These are phyloP conservation scores for Glaucopsyche alexis DNA, from an alignment of 2,888 invertebrate genomes.

Conservation along the genomic window DNA sequence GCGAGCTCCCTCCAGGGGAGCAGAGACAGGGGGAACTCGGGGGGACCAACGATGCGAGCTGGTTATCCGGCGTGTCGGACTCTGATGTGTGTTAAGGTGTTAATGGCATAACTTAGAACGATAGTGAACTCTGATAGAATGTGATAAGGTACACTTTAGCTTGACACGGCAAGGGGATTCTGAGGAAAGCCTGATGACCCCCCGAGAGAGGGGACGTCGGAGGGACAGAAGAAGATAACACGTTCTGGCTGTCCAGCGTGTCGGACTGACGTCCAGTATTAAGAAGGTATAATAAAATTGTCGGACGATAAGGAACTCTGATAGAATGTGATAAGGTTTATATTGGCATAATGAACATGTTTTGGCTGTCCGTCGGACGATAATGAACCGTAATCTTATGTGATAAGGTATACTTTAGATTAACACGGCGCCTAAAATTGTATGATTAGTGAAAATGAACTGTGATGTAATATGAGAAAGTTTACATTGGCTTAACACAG, in stretches of 20 bases:
- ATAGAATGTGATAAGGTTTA: neutral
- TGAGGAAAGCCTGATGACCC: too few relatives aligned
- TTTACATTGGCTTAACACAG: neutral
- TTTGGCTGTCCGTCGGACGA: neutral
- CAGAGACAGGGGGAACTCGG: too few relatives aligned
- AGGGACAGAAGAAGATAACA: neutral
- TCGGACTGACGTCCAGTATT: neutral
- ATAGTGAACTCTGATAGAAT: too few relatives aligned
- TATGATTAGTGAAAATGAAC: neutral
- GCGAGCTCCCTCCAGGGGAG: conserved; percentile 28
- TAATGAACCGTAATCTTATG: neutral
- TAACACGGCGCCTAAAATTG: neutral
- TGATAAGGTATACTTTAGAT: neutral
- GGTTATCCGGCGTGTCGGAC: neutral
- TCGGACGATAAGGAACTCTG: neutral
- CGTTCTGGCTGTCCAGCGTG: neutral
- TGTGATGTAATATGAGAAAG: neutral
- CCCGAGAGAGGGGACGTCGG: neutral
- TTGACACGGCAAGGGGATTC: too few relatives aligned
- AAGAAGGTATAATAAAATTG: too few relatives aligned
- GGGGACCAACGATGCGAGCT: neutral
- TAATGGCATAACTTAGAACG: neutral
- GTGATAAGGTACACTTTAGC: too few relatives aligned
- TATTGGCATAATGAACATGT: conserved; percentile 3
- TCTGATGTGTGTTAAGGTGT: neutral